These are phyloP conservation scores for Eupelmus urozonus DNA, from an alignment of 2,888 invertebrate species.

Conservation along the genomic window DNA sequence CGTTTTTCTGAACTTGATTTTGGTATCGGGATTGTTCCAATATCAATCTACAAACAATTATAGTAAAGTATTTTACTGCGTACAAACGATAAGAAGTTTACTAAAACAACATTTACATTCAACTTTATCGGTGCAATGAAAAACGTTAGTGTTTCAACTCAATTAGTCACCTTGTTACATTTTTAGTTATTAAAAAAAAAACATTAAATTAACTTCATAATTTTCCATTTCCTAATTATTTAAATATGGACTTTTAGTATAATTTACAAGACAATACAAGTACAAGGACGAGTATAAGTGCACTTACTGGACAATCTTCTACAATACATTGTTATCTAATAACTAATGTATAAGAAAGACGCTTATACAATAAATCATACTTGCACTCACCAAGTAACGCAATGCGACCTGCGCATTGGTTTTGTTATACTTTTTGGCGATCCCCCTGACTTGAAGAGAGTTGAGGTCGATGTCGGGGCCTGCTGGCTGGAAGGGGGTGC, in stretches of 20 bases:
- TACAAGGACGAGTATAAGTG: no score
- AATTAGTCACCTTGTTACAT: no score
- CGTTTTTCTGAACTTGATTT: constrained; percentile 82
- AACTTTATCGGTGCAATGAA: no score
- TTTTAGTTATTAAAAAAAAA: no score
- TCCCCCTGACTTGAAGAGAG: constrained; percentile 78
- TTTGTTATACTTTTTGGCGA: constrained; percentile 82
- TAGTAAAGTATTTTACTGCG: no score
- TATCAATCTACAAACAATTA: constrained; percentile 61
- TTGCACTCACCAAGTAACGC: constrained; percentile 81
- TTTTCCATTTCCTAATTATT: neutral
- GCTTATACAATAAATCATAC: neutral
- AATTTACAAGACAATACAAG: no score
- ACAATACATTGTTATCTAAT: no score
- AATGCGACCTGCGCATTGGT: constrained; percentile 82
- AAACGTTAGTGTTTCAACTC: no score
- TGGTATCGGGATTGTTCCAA: constrained; percentile 77
- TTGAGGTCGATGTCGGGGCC: constrained; percentile 76
- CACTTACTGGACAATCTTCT: no score
- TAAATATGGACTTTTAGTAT: neutral
- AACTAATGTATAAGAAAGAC: neutral
- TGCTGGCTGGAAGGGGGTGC: constrained; percentile 62
- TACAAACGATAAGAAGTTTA: no score
- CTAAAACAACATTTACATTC: no score
- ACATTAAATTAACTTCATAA: no score